Evolutionary conservation across 64 coral and sea anemone species (phyloP), one percentile per base, ranked within the genome.

Genomic region (Pocillopora verrucosa): DNA sequence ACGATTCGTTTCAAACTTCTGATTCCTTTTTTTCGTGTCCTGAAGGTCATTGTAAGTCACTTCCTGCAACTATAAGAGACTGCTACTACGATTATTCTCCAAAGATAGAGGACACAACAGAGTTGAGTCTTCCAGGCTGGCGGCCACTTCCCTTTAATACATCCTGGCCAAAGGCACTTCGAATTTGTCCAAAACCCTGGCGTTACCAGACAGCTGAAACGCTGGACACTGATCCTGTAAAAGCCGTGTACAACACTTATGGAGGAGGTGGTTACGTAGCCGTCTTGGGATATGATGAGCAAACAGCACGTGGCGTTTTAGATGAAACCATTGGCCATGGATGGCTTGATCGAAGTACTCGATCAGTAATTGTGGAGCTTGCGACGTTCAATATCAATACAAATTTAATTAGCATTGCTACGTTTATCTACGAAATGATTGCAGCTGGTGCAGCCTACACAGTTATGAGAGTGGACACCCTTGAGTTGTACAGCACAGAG

Each of bases 311-410:
- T n/a, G n/a, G n/a, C n/a, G n/a, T n/a, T n/a, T n/a, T n/a, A n/a
- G n/a, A n/a, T n/a, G n/a, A n/a, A n/a, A n/a, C n/a, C n/a, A n/a
- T n/a, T n/a, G n/a, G n/a, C n/a, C n/a, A n/a, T n/a, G 86, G 86
- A 6, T 92, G 90, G 90, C 78, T 92, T 36, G 83, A 92, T 77
- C 90, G 82, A 51, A 58, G 56, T 19, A 92, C 90, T 15, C 63
- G 90, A 17, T 74, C 74, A 56, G 83, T 92, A 16, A 76, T 92
- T 38, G 36, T 76, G 3, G 83, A 87, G 77, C 87, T 92, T 58
- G 79, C 90, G 1, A 63, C 87, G 16, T 92, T 86, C 75, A 92
- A 92, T 63, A 59, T 85, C 59, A 83, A 92, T 26, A 87, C 90
- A 7, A 92, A 92, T 62, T 22, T 92, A 25, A 78, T 92, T 57